These are phyloP conservation scores for Verasper variegatus DNA, from an alignment of 2,113 vertebrate genomes.

Conservation along the genomic window DNA sequence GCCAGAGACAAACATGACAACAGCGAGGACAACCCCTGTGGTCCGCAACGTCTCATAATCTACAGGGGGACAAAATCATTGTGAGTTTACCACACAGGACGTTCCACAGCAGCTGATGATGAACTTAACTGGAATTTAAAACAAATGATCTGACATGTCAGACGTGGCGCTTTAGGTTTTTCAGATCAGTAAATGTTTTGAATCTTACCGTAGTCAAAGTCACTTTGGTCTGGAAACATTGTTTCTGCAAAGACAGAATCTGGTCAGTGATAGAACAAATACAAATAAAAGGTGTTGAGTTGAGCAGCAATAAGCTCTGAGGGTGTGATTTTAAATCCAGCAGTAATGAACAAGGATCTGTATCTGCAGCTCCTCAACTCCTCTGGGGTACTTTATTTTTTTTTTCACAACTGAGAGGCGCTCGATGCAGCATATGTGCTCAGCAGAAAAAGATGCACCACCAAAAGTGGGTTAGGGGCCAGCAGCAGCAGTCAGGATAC, in stretches of 20 bases:
- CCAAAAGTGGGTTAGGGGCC: constrained; percentile 54
- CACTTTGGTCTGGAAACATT: constrained; percentile 73
- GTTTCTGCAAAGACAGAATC: constrained; percentile 67
- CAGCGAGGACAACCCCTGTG: constrained; percentile 88
- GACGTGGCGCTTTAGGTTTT: not conserved
- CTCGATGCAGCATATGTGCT: constrained; percentile 74
- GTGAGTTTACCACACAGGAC: not conserved
- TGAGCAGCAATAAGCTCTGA: not conserved
- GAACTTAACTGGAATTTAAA: not conserved
- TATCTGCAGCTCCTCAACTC: constrained; percentile 55
- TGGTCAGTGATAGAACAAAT: not conserved
- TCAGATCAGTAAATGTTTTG: not conserved
- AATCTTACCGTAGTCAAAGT: constrained; percentile 83
- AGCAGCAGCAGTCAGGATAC: constrained; percentile 23
- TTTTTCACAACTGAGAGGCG: constrained; percentile 17
- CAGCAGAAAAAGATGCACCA: constrained; percentile 71
- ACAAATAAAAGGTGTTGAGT: not conserved
- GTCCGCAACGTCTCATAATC: constrained; percentile 90
- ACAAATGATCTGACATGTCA: no score
- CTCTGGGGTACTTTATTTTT: constrained; percentile 18
- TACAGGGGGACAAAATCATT: constrained; percentile 58
- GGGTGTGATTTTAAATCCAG: constrained; percentile 1
- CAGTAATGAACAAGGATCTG: constrained; percentile 17
- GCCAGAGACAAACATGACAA: constrained; percentile 88
- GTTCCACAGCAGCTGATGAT: not conserved